Percentiles rank a stretch among this genome's conserved stretches.
Evolutionary conservation across 2,888 invertebrate genomes (phyloP).

Genomic region (Toxonevra muliebris): DNA sequence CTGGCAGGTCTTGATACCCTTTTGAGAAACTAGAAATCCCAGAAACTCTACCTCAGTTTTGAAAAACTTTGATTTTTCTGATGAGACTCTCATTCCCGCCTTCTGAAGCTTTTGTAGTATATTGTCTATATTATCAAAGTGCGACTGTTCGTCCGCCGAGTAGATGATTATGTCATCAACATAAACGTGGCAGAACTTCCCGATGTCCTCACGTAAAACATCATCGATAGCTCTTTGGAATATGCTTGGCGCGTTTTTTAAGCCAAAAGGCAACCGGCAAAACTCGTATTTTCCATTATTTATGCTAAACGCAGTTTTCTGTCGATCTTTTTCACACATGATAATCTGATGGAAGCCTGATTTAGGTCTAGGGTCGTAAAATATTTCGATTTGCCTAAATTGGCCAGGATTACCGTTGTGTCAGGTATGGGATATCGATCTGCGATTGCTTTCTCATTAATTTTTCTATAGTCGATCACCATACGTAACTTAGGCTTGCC

Average conservation of each 20-base stretch:
- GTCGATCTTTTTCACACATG: slow-evolving; percentile 22
- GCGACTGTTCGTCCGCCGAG: slow-evolving; percentile 9
- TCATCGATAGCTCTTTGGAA: slow-evolving; percentile 27
- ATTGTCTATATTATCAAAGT: not conserved
- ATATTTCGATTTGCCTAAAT: slow-evolving; percentile 20
- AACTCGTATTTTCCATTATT: slow-evolving; percentile 29
- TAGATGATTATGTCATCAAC: slow-evolving; percentile 26
- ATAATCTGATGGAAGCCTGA: slow-evolving; percentile 30
- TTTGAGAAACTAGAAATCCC: slow-evolving; percentile 31
- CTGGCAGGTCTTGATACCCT: slow-evolving; percentile 31
- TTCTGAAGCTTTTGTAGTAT: slow-evolving; percentile 7
- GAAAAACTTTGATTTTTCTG: slow-evolving; percentile 13
- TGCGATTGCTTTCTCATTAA: slow-evolving; percentile 9
- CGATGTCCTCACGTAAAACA: slow-evolving; percentile 16
- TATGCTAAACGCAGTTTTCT: slow-evolving; percentile 24
- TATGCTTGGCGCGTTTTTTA: slow-evolving; percentile 24
- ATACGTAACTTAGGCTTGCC: not conserved
- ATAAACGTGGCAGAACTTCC: slow-evolving; percentile 19
- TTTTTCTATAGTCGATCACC: slow-evolving; percentile 22
- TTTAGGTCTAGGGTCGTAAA: slow-evolving; percentile 25
- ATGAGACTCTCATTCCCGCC: slow-evolving; percentile 14
- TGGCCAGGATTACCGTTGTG: not conserved
- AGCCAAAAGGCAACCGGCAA: slow-evolving; percentile 20
- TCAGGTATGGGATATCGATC: slow-evolving; percentile 23
- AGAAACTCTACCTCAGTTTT: slow-evolving; percentile 25